Base-by-base conservation (phyloP, 64 coral and sea anemone genomes). In the Stylophora pistillata region DNA sequence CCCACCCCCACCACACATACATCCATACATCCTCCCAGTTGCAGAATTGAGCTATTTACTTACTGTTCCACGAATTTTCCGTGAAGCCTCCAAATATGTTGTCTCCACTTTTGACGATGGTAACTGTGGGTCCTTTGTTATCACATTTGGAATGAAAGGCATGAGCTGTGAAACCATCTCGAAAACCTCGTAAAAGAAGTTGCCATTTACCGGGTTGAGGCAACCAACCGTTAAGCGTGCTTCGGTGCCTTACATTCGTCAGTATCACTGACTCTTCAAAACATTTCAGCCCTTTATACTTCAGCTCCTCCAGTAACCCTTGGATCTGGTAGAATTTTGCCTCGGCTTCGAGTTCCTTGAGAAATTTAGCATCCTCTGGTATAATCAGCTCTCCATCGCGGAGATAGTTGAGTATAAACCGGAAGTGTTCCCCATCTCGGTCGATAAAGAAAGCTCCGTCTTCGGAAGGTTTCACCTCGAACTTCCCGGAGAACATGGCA, bases 401-500 rank as follows among this genome's bases (percentile, higher is more conserved):
- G 31, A 88, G 71, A 65, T 76, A 88, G 54, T 88, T 88, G 26
- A 88, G 32, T 21, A 88, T 73, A 18, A 76, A 88, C 32, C 34
- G 62, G 53, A 88, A 88, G 30, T 76, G 53, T 4, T 53, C 76
- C 1, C 72, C 72, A 52, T 88, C 86, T 26, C 86, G 47, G 30
- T 88, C 59, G 58, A 88, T 88, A 54, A 88, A 88, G 27, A 86
- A 30, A 37, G 52, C 32, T 53, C 17, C 65, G 0, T 56, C 63
- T 27, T 86, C 64, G 0, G 64, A 28, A 7, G 64, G 64, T 9
- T 25, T 68, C 64, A 68, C 26, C n/a, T 93, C 56, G 59, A 90
- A 88, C 34, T 91, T 86, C 81, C 95, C 95, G 53, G 95, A 98
- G 86, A 98, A 98, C 95, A 98, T 98, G 10, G 80, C 88, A 10